Base-by-base conservation (phyloP, 2,797 vertebrate species). In the Euphonia xanthogaster region DNA sequence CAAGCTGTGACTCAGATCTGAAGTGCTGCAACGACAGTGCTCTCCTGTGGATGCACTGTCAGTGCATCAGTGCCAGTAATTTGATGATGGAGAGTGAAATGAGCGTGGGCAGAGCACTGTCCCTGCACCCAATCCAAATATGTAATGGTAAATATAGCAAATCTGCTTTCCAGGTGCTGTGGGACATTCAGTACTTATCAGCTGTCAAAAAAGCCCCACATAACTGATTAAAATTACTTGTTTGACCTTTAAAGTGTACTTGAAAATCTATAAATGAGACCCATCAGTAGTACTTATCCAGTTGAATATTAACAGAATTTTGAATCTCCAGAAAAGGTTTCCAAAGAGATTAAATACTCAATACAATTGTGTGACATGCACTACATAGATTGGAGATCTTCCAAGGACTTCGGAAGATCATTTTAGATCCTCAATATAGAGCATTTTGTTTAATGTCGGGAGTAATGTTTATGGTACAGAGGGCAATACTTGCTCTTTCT, bases 21-120 rank as follows among this genome's bases (percentile, higher is more conserved):
- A 88, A 93, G 74, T 24, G 71, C 74, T 93, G 86, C 82, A 78
- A 67, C 0, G 73, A 88, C 87, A 96, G 75, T 86, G 79, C 84
- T 95, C 85, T 96, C 67, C 93, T 87, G 94, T 78, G 91, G 90
- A 95, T 73, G 79, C 44, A 68, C n/a, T 95, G 62, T n/a, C n/a
- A n/a, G 44, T 37, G 67, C 55, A 80, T 86, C 40, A 48, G 77
- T 20, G 27, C 40, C 61, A 78, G 82, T 35, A 89, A 55, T 55
- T 47, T 55, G 65, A 80, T 39, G 65, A 68, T 1, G 22, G 30
- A 90, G 68, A 90, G 60, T 63, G 68, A 93, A 81, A 88, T 5
- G 4, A 73, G 62, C 1, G 33, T 54, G 50, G 45, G 39, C 82
- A 75, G 88, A 94, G 76, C 47, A 72, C 47, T n/a, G 30, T 25